Percentiles rank a stretch among this genome's conserved stretches.
phyloP scores from a whole-genome alignment of 2,113 vertebrate genomes.

The Embiotoca jacksoni region DNA sequence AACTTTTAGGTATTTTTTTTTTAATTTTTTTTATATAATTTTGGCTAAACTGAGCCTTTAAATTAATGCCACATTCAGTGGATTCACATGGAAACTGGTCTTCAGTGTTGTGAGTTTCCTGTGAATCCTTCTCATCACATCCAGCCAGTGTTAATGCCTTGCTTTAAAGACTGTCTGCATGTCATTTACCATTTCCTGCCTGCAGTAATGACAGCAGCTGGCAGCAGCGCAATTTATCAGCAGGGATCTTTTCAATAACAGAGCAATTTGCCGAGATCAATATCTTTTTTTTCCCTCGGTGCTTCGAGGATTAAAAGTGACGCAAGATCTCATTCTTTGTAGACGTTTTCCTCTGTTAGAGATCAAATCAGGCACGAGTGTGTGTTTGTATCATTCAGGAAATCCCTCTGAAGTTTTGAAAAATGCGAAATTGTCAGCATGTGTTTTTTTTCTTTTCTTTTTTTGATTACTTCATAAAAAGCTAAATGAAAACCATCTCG shows the following conservation, averaged over 20 bases:
- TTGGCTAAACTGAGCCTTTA: too few species aligned
- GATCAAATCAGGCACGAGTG: slow-evolving; percentile 21
- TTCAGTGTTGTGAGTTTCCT: neutral
- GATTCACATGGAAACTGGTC: neutral
- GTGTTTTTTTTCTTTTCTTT: slow-evolving; percentile 20
- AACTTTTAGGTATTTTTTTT: too few species aligned
- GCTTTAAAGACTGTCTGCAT: slow-evolving; percentile 1
- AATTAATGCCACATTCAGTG: too few species aligned
- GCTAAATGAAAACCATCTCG: slow-evolving; percentile 34
- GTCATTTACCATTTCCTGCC: slow-evolving; percentile 19
- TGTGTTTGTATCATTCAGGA: slow-evolving; percentile 12
- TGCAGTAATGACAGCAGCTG: slow-evolving; percentile 15
- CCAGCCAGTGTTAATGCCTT: neutral
- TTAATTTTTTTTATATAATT: too few species aligned
- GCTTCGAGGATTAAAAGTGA: slow-evolving; percentile 46
- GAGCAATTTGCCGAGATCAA: slow-evolving; percentile 52
- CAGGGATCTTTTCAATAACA: slow-evolving; percentile 46
- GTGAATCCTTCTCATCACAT: neutral
- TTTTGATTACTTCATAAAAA: slow-evolving; percentile 19
- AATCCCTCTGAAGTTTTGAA: slow-evolving; percentile 44
- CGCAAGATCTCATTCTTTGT: slow-evolving; percentile 25
- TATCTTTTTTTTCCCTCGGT: slow-evolving; percentile 1
- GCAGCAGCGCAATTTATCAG: slow-evolving; percentile 40
- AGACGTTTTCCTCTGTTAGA: slow-evolving; percentile 3
- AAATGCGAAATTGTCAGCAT: slow-evolving; percentile 35